Evolutionary conservation across 35 echinoderm and acorn worm genomes (phyloP).

Genomic region (Ptychodera flava): DNA sequence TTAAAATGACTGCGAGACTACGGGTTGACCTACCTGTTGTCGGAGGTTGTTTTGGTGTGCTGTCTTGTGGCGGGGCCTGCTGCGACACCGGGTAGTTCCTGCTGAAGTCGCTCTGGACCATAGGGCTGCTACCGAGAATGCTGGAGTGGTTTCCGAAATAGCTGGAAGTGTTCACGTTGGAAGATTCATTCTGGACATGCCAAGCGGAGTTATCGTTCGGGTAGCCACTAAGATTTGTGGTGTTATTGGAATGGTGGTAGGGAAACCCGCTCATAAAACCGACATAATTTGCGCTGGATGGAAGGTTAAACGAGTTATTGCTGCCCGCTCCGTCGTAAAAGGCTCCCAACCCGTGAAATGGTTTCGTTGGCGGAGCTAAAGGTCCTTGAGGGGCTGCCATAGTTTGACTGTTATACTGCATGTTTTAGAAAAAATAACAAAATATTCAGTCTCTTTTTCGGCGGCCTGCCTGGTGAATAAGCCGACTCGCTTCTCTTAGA

Average conservation of each 20-base stretch:
- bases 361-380: neutral
- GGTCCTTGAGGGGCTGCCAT: neutral
- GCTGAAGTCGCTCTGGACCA: neutral
- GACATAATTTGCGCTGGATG: neutral
- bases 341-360: neutral
- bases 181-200: neutral
- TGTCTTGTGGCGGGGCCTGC: neutral
- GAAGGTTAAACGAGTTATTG: neutral
- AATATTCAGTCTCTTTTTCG: no score
- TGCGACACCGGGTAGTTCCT: neutral
- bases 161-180: neutral
- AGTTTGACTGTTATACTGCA: neutral
- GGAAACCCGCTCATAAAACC: neutral
- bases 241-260: neutral
- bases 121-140: neutral
- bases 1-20: no score
- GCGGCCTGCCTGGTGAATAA: no score
- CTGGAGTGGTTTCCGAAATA: neutral
- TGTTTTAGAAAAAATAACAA: no score
- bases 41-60: neutral
- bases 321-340: neutral
- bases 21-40: neutral
- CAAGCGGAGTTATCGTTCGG: neutral
- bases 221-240: neutral
- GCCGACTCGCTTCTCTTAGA: no score